phyloP scores from a whole-genome alignment of 53 echinoderm and acorn worm species.

The Echinarachnius parma region DNA sequence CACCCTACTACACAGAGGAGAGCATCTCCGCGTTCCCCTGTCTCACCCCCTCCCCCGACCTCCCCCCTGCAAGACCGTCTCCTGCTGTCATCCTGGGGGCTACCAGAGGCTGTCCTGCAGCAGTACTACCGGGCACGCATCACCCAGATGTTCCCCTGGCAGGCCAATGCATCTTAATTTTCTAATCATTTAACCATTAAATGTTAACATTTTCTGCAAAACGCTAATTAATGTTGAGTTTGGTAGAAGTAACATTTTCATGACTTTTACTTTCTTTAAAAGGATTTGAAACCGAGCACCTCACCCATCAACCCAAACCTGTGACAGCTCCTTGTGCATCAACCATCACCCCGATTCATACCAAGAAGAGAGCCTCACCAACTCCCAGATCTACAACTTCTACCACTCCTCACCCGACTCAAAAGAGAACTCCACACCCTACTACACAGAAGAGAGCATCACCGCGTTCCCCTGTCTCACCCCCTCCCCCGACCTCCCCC shows the following conservation, averaged over 20 bases:
- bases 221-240: too few relatives aligned
- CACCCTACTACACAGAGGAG: background rate
- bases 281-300: too few relatives aligned
- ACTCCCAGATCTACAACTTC: slow-evolving; percentile 2
- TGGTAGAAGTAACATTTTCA: too few relatives aligned
- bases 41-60: slow-evolving; percentile 26
- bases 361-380: background rate
- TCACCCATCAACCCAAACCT: too few relatives aligned
- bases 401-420: too few relatives aligned
- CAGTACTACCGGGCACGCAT: slow-evolving; percentile 82
- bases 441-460: background rate
- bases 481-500: slow-evolving; percentile 44
- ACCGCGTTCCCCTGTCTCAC: slow-evolving; percentile 26
- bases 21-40: slow-evolving; percentile 7
- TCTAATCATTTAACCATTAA: too few relatives aligned
- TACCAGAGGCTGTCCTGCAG: slow-evolving; percentile 72
- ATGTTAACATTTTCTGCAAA: too few relatives aligned
- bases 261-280: too few relatives aligned
- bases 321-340: background rate
- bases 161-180: too few relatives aligned
- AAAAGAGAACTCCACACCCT: too few relatives aligned
- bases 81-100: slow-evolving; percentile 89
- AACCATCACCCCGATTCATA: background rate
- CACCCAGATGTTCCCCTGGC: slow-evolving; percentile 95
- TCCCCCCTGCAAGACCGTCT: slow-evolving; percentile 46